Base-by-base conservation (phyloP, 1,140 invertebrate species). In the Elymnias hypermnestra region DNA sequence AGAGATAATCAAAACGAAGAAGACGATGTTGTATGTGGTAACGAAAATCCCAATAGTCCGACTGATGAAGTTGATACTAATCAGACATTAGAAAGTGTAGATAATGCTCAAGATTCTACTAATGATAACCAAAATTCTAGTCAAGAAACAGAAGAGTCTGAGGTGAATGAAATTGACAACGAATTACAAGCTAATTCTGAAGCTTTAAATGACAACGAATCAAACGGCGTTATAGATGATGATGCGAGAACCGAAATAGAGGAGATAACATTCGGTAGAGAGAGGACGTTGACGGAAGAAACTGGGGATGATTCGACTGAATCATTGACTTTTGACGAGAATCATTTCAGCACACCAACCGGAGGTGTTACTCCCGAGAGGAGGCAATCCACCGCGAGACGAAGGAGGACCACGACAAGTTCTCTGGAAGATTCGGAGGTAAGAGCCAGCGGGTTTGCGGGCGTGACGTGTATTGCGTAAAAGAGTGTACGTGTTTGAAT, bases 341-440 rank as follows among this genome's bases (percentile, higher is more conserved):
- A 85, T 39, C 82, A 85, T 48, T 85, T 85, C 54, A 85, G 82
- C 44, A 85, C 82, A 39, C 82, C 82, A 12, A 72, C 64, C 1
- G 74, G 72, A 4, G 77, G 70, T 8, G 61, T 57, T 2, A 72
- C 66, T 3, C 74, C 77, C 4, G 56, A 67, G 44, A 49, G 63
- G 23, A 35, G 64, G 19, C 41, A 47, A 8, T 59, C 64, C 15
- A 63, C 68, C 2, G 29, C 33, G 13, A 14, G 45, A 3, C 53
- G 66, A 3, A 51, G 77, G 1, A 61, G 72, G 29, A 44, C 63
- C n/a, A 78, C 70, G 0, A 55, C 72, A 40, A 72, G 66, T 45
- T 78, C 75, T 0, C 31, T 64, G 54, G 72, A 73, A 2, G 77
- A 78, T 23, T 73, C 78, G 13, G 82, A 85, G 82, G 82, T 85